These are phyloP conservation scores for Eumaeus atala DNA, from an alignment of 1,140 invertebrate genomes.

Conservation along the genomic window DNA sequence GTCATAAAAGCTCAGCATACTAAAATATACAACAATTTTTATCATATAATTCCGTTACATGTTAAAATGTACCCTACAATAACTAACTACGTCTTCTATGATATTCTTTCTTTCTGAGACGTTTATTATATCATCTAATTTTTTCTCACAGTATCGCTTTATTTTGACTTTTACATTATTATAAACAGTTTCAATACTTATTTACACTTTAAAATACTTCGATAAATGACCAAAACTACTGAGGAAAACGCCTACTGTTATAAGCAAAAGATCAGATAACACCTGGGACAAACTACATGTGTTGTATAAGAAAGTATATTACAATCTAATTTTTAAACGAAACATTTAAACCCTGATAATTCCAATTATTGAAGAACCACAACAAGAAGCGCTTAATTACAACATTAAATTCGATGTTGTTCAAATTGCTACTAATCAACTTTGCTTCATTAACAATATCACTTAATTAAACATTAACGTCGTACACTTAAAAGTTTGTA, in stretches of 20 bases:
- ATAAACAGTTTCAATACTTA: slow-evolving; percentile 68
- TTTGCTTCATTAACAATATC: slow-evolving; percentile 19
- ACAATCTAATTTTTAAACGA: slow-evolving; percentile 54
- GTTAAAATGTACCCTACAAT: slow-evolving; percentile 50
- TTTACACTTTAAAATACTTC: slow-evolving; percentile 59
- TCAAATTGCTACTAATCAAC: slow-evolving; percentile 43
- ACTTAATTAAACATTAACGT: slow-evolving; percentile 4
- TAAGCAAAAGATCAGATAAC: slow-evolving; percentile 48
- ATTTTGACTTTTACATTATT: slow-evolving; percentile 71
- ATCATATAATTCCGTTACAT: slow-evolving; percentile 49
- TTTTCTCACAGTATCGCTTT: slow-evolving; percentile 72
- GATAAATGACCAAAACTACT: slow-evolving; percentile 43
- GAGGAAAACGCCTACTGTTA: slow-evolving; percentile 48
- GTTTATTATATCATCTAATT: slow-evolving; percentile 64
- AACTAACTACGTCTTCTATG: slow-evolving; percentile 63
- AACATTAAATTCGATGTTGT: slow-evolving; percentile 70
- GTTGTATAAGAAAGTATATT: slow-evolving; percentile 41
- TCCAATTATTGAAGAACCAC: slow-evolving; percentile 64
- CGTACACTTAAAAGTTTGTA: slow-evolving; percentile 7
- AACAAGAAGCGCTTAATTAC: slow-evolving; percentile 63
- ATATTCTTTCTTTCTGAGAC: slow-evolving; percentile 66
- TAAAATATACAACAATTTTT: slow-evolving; percentile 49
- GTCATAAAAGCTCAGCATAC: slow-evolving; percentile 31
- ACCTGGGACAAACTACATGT: slow-evolving; percentile 37
- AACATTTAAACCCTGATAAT: slow-evolving; percentile 69